Percentiles rank a stretch among this genome's conserved stretches.
Conservation (phyloP, 2,113 vertebrate species). For the Pterocles burchelli region DNA sequence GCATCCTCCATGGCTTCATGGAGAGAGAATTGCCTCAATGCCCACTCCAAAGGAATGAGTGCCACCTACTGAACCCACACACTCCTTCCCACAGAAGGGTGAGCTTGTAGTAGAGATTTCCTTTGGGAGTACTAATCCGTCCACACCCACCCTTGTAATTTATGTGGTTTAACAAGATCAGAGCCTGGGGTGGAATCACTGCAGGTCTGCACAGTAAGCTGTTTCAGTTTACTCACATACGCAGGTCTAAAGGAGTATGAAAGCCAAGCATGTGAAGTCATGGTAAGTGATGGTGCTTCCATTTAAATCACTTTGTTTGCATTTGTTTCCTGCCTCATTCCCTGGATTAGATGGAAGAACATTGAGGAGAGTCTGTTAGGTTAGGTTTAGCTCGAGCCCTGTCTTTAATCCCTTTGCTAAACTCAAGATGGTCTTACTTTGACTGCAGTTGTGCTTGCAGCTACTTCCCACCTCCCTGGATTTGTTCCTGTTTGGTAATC, state of each 20-base stretch:
- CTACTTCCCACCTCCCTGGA: background rate
- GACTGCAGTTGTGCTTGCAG: background rate
- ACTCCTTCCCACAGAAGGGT: background rate
- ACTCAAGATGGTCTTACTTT: background rate
- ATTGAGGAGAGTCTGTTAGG: background rate
- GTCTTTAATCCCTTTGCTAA: constrained; percentile 7
- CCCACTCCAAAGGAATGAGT: background rate
- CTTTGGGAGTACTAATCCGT: background rate
- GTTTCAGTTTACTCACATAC: background rate
- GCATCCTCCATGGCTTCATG: background rate
- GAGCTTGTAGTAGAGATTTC: background rate
- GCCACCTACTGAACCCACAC: constrained; percentile 27
- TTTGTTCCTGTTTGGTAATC: background rate
- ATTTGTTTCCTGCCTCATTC: constrained; percentile 3
- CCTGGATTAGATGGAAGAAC: background rate
- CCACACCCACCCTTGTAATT: background rate
- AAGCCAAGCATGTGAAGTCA: background rate
- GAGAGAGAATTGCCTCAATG: background rate
- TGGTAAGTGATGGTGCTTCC: background rate
- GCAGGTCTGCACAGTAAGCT: background rate
- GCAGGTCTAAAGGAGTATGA: background rate
- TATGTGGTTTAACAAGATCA: background rate
- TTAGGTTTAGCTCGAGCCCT: constrained; percentile 35
- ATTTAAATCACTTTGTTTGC: background rate
- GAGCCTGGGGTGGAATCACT: background rate